Evolutionary conservation across 2,113 vertebrate genomes (phyloP), one percentile per base, ranked within the genome.

Genomic region (Maylandia zebra): DNA sequence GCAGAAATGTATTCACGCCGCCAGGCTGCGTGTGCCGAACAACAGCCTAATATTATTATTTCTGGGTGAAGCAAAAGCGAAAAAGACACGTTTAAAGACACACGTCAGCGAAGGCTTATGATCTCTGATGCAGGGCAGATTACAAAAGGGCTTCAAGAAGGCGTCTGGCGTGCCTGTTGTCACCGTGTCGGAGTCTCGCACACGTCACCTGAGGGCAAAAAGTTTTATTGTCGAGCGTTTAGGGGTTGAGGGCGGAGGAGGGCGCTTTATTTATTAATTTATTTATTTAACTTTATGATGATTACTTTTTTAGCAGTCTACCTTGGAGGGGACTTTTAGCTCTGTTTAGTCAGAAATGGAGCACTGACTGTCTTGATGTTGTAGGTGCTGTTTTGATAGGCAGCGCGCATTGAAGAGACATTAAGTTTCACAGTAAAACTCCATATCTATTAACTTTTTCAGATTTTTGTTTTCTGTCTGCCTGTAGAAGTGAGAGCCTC

Each of bases 1-100:
- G 91, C 88, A 93, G 84, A 89, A 91, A 93, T 94, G 79, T 86
- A 93, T 94, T 93, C 85, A 91, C 52, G 92, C 84, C 88, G 83
- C 84, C 88, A 90, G 81, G 86, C 81, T 83, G 36, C 19, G 76
- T 80, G 61, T 52, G 19, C 76, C 4, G 4, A 81, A 86, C 88
- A 69, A 66, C 64, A 81, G 83, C 79, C 91, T 59, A 30, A 86
- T 90, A 81, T 91, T 88, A 84, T 89, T 92, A 93, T 92, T 95
- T 94, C 89, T 83, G 86, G 61, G 66, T 86, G 86, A 84, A 55
- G 83, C 48, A 71, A 86, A 93, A 90, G 82, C 11, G 91, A 86
- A 89, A 83, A 53, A 78, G 85, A 79, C 66, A 3, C 32, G n/a
- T 87, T 93, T 83, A 94, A 94, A 95, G 90, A 83, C 83, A 90